Conservation (phyloP, 2,797 vertebrate genomes). For the Austrolebias charrua region DNA sequence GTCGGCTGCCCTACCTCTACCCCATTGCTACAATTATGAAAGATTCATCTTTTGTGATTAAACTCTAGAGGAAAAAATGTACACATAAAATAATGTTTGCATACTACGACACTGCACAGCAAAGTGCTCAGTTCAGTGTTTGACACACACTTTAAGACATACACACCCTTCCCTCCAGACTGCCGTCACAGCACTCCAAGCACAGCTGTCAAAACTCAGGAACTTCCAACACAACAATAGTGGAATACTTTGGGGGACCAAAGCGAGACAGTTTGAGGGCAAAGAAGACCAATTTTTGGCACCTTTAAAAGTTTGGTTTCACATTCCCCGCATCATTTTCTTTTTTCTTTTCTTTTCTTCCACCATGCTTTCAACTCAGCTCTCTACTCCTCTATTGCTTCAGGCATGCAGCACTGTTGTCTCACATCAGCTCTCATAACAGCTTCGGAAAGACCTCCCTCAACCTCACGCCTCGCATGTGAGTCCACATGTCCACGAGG, state of each 20-base stretch:
- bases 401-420: slow-evolving; percentile 62
- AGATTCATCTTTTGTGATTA: slow-evolving; percentile 11
- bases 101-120: slow-evolving; percentile 48
- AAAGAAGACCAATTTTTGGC: slow-evolving; percentile 48
- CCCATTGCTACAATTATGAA: too few species aligned
- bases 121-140: slow-evolving; percentile 55
- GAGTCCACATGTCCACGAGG: slow-evolving; percentile 68
- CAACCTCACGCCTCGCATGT: slow-evolving; percentile 68
- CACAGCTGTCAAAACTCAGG: slow-evolving; percentile 84
- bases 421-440: slow-evolving; percentile 68
- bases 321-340: slow-evolving; percentile 11
- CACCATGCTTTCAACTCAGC: slow-evolving; percentile 27
- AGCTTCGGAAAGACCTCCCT: slow-evolving; percentile 65
- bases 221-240: slow-evolving; percentile 75
- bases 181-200: slow-evolving; percentile 75
- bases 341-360: not conserved
- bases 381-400: slow-evolving; percentile 33
- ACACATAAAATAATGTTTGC: slow-evolving; percentile 45
- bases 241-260: slow-evolving; percentile 62
- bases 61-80: slow-evolving; percentile 25
- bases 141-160: slow-evolving; percentile 63
- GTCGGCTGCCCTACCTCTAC: too few species aligned
- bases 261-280: slow-evolving; percentile 37
- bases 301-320: slow-evolving; percentile 33
- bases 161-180: slow-evolving; percentile 80